Percentiles rank a stretch among this genome's conserved stretches.
These are phyloP conservation scores for Philopedon plagiatum DNA, from an alignment of 2,888 invertebrate species.

Conservation along the genomic window DNA sequence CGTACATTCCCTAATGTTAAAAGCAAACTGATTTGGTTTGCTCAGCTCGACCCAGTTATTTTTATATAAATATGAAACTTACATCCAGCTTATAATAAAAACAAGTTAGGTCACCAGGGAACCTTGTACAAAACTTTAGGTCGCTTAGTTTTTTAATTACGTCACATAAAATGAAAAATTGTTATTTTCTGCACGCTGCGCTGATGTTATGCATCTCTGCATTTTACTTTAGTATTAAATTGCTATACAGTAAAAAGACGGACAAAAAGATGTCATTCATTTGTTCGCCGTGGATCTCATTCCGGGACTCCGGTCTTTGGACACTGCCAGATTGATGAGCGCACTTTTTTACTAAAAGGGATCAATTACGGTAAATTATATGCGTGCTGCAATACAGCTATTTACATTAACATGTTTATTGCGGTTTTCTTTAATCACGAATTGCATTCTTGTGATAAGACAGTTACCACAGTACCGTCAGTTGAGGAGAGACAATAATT, in stretches of 20 bases:
- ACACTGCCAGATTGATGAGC: constrained; percentile 46
- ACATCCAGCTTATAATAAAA: no score
- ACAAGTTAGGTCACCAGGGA: background rate
- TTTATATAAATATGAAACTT: no score
- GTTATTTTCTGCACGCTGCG: background rate
- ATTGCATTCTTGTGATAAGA: no score
- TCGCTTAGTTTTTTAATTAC: background rate
- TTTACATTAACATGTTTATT: background rate
- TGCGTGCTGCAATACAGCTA: constrained; percentile 3
- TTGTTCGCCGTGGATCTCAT: constrained; percentile 37
- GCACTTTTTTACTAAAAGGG: constrained; percentile 36
- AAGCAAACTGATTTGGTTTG: no score
- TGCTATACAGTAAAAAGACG: constrained; percentile 26
- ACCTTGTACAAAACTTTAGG: no score
- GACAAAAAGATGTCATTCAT: constrained; percentile 44
- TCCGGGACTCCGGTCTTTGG: constrained; percentile 37
- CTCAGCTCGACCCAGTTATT: no score
- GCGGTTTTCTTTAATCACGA: background rate
- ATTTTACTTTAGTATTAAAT: constrained; percentile 29
- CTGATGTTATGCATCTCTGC: background rate
- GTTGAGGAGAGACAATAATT: no score
- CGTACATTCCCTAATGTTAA: no score
- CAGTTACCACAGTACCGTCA: no score
- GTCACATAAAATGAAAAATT: background rate
- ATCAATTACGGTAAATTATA: constrained; percentile 43